Percentiles rank a stretch among this genome's conserved stretches.
Evolutionary conservation across 2,888 invertebrate genomes (phyloP).

Genomic region (Camptogramma bilineatum): DNA sequence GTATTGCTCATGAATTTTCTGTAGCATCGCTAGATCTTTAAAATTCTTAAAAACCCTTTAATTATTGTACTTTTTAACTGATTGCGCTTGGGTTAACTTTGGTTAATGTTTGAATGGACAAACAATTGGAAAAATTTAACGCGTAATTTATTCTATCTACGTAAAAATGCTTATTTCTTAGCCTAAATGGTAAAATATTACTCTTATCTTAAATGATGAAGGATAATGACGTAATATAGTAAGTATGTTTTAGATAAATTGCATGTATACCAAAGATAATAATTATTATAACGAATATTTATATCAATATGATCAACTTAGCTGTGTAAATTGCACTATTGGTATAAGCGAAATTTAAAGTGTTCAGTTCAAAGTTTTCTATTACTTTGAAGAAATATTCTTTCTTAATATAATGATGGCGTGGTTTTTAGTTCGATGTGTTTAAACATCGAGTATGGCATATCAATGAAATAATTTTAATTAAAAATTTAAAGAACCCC

Average conservation of each 20-base stretch:
- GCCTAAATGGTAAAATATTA: not conserved
- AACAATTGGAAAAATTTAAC: not conserved
- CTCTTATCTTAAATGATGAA: conserved; percentile 2
- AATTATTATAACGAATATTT: conserved; percentile 16
- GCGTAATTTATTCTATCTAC: not conserved
- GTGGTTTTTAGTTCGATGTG: conserved; percentile 13
- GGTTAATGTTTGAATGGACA: not conserved
- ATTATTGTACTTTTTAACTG: not conserved
- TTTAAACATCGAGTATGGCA: conserved; percentile 22
- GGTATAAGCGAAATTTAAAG: not conserved
- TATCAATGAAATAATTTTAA: conserved; percentile 23
- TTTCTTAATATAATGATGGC: not conserved
- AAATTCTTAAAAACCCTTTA: too few species aligned
- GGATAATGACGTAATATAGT: conserved; percentile 14
- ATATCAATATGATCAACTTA: conserved; percentile 28
- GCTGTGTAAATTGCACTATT: conserved; percentile 21
- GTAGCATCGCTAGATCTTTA: conserved; percentile 25
- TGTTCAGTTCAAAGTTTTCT: not conserved
- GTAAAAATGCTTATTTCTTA: conserved; percentile 1
- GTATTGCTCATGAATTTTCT: conserved; percentile 29
- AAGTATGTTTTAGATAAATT: conserved; percentile 9
- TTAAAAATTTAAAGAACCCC: too few species aligned
- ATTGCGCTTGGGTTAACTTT: not conserved
- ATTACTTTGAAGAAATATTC: not conserved
- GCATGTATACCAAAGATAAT: conserved; percentile 75